Base-by-base conservation (phyloP, 2,888 invertebrate genomes). In the Pterobdella sp. region DNA sequence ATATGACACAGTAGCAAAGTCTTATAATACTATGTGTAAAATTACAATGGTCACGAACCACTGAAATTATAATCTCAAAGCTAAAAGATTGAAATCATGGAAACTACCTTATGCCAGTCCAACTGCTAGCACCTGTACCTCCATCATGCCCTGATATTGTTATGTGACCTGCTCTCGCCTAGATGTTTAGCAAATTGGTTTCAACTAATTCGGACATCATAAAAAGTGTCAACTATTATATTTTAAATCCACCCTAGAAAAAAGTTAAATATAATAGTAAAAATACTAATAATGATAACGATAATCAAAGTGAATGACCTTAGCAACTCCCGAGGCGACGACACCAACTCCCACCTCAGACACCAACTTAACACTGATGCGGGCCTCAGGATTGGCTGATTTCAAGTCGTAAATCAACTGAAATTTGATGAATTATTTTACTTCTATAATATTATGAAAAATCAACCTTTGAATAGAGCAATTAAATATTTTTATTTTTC, bases 121-220 rank as follows among this genome's bases (percentile, higher is more conserved):
- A 97, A 74, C 94, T 94, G 81, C 93, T 93, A 66, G 97, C 98
- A 42, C 98, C 98, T 26, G 98, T 98, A 72, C 98, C 97, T 75
- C 98, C 98, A 86, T 98, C 98, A 85, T 98, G 97, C 0, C 98
- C 98, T 0, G 96, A 96, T 78, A 98, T 95, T 35, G 94, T 94
- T 79, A 98, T 93, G 84, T 97, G 97, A 81, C 97, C 97, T 0
- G 95, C 95, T 86, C 97, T 97, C 68, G 94, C 94, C 90, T 92
- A 80, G 0, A 78, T 18, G 10, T 49, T 56, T 26, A 29, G 10
- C 10, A 14, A 42, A 69, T 56, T 18, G 52, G 10, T 56, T n/a
- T n/a, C n/a, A n/a, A n/a, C 31, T 34, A 34, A 34, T 29, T 67
- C 14, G 35, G 10, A 34, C 26, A n/a, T n/a, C n/a, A n/a, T n/a